Conservation (phyloP, 2,888 invertebrate genomes). For the Thymelicus acteon region DNA sequence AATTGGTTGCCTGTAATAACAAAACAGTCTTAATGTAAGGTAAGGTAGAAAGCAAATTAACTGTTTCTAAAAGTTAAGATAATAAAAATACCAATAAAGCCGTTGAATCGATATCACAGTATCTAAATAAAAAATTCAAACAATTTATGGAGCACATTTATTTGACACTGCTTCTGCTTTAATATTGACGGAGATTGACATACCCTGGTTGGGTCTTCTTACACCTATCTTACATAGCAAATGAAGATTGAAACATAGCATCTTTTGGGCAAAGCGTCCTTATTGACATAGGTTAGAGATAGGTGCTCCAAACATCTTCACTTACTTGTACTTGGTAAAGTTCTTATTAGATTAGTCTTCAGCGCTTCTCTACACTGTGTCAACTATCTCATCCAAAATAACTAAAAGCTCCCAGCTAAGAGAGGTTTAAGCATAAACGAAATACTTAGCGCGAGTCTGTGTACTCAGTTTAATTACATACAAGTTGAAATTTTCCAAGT, state of each 20-base stretch:
- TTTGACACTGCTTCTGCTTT: no score
- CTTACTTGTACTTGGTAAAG: background rate
- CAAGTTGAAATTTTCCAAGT: background rate
- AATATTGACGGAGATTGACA: no score
- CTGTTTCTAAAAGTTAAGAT: no score
- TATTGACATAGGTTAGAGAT: background rate
- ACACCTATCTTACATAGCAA: no score
- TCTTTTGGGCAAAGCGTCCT: background rate
- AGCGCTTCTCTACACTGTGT: background rate
- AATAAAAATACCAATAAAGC: no score
- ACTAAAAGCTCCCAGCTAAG: slow-evolving; percentile 5
- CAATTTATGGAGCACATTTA: no score
- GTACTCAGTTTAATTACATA: slow-evolving; percentile 13
- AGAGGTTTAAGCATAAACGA: slow-evolving; percentile 15
- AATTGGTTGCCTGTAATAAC: no score
- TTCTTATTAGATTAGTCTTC: slow-evolving; percentile 8
- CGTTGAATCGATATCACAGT: no score
- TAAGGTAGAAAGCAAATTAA: no score
- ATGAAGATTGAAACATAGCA: background rate
- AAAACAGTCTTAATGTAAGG: no score
- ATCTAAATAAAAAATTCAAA: no score
- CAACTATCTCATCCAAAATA: slow-evolving; percentile 2
- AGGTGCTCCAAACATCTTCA: slow-evolving; percentile 2
- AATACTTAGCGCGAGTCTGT: slow-evolving; percentile 5
- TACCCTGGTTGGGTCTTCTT: no score